Evolutionary conservation across 92 coral and sea anemone species (phyloP).

Genomic region (Meandrina meandrites): DNA sequence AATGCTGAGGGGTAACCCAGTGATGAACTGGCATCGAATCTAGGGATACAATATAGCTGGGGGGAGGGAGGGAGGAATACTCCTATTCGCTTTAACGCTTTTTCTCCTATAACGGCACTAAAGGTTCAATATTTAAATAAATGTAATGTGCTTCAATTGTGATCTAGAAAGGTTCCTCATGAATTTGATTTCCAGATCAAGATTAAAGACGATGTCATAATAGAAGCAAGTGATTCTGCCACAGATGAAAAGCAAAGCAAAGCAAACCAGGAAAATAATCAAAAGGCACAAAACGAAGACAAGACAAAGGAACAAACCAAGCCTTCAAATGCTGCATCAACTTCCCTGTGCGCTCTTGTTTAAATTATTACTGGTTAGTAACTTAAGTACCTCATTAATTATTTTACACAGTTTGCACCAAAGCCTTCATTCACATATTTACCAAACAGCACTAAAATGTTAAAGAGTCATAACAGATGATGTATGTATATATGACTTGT

Average conservation of each 20-base stretch:
- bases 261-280: not conserved
- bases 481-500: too few relatives aligned
- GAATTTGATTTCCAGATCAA: constrained; percentile 6
- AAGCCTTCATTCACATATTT: too few relatives aligned
- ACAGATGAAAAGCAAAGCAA: constrained; percentile 28
- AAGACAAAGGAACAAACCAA: not conserved
- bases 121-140: too few relatives aligned
- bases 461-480: too few relatives aligned
- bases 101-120: too few relatives aligned
- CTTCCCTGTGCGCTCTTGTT: constrained; percentile 47
- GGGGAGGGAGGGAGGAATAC: too few relatives aligned
- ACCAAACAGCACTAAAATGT: too few relatives aligned
- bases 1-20: too few relatives aligned
- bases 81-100: too few relatives aligned
- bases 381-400: not conserved
- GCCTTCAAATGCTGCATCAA: constrained; percentile 28
- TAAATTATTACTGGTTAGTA: constrained; percentile 17
- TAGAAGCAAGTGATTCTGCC: not conserved
- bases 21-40: too few relatives aligned
- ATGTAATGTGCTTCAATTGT: not conserved
- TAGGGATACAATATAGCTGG: not conserved
- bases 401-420: not conserved
- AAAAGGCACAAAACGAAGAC: not conserved
- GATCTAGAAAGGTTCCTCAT: not conserved
- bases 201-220: not conserved